Evolutionary conservation across 2,113 vertebrate species (phyloP).

Genomic region (Hydropotes inermis): DNA sequence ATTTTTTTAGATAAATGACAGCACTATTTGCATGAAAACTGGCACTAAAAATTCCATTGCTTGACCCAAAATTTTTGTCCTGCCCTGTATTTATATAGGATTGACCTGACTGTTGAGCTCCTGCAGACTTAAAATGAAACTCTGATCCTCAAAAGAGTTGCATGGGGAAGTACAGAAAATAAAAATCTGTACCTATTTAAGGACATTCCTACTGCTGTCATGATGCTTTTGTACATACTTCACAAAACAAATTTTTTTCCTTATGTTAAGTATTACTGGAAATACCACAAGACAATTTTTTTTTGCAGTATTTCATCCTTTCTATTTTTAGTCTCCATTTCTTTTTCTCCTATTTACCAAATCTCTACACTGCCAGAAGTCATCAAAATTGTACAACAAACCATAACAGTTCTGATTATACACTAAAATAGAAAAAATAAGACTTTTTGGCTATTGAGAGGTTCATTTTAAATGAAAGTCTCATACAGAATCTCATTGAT

Average conservation of each 20-base stretch:
- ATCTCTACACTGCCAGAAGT: conserved; percentile 59
- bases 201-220: conserved; percentile 39
- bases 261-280: conserved; percentile 65
- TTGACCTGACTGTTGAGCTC: conserved; percentile 54
- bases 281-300: conserved; percentile 53
- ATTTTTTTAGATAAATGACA: neutral
- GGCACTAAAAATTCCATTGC: conserved; percentile 37
- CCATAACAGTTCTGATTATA: conserved; percentile 14
- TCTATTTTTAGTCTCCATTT: conserved; percentile 57
- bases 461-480: neutral
- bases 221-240: conserved; percentile 52
- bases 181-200: conserved; percentile 65
- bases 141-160: conserved; percentile 63
- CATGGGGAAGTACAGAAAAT: conserved; percentile 26
- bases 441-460: neutral
- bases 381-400: conserved; percentile 54
- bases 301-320: conserved; percentile 53
- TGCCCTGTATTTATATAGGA: conserved; percentile 12
- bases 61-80: conserved; percentile 61
- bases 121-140: conserved; percentile 62
- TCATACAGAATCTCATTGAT: neutral
- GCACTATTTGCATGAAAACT: conserved; percentile 36
- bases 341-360: conserved; percentile 63
- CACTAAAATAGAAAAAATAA: conserved; percentile 15
- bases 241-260: conserved; percentile 55